Percentiles rank a stretch among this genome's conserved stretches.
Conservation (phyloP, 2,888 invertebrate genomes). For the Machimus atricapillus region DNA sequence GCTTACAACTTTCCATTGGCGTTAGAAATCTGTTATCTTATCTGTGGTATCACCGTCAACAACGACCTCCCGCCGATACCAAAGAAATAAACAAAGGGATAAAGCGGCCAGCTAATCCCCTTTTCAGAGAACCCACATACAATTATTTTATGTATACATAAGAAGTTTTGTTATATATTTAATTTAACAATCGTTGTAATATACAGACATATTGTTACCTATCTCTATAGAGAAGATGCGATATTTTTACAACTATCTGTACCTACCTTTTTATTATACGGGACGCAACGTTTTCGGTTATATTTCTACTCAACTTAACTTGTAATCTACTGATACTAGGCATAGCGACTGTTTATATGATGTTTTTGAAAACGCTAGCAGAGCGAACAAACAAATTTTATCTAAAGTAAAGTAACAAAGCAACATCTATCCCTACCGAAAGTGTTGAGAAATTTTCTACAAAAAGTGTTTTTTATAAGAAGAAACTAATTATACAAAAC, state of each 20-base stretch:
- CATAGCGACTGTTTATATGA: constrained; percentile 13
- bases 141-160: constrained; percentile 26
- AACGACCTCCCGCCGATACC: constrained; percentile 68
- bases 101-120: background rate
- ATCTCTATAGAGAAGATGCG: background rate
- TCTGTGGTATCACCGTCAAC: constrained; percentile 68
- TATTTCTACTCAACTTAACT: constrained; percentile 5
- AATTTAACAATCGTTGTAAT: constrained; percentile 13
- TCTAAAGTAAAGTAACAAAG: background rate
- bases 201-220: background rate
- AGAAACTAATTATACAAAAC: background rate
- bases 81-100: background rate
- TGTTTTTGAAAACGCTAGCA: background rate
- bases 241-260: constrained; percentile 3
- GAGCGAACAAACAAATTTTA: background rate
- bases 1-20: too few species aligned
- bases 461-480: constrained; percentile 12
- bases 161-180: constrained; percentile 30
- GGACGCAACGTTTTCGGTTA: background rate
- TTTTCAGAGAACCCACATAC: background rate
- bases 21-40: too few species aligned
- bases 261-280: constrained; percentile 12
- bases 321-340: background rate
- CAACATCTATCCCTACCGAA: constrained; percentile 28
- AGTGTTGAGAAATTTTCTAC: too few species aligned